Conservation (phyloP, 1,140 invertebrate genomes). For the Coboldia fuscipes region DNA sequence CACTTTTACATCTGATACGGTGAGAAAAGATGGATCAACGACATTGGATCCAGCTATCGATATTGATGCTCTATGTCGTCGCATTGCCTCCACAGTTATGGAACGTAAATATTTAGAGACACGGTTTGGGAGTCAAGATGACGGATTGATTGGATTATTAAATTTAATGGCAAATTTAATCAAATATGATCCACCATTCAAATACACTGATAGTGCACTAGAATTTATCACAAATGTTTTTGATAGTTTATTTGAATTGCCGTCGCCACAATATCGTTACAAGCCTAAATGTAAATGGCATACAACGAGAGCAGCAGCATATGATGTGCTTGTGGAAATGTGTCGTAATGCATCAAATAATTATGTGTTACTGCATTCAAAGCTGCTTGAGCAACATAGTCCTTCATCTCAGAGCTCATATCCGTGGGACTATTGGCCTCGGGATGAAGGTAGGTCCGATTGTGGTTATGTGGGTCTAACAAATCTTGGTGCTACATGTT, state of each 20-base stretch:
- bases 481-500: conserved; percentile 88
- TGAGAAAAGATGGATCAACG: conserved; percentile 38
- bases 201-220: conserved; percentile 54
- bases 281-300: conserved; percentile 86
- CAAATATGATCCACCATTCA: conserved; percentile 72
- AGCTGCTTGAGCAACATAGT: conserved; percentile 65
- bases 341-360: conserved; percentile 67
- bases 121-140: conserved; percentile 63
- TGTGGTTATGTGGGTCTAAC: conserved; percentile 88
- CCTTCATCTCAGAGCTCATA: conserved; percentile 65
- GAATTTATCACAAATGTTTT: conserved; percentile 55
- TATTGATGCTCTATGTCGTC: conserved; percentile 50
- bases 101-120: conserved; percentile 63
- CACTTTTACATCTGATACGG: conserved; percentile 53
- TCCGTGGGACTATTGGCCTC: conserved; percentile 94
- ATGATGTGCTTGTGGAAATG: conserved; percentile 74
- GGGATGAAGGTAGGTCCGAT: conserved; percentile 79
- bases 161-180: conserved; percentile 68
- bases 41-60: conserved; percentile 33
- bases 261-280: conserved; percentile 60
- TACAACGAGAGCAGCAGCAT: conserved; percentile 66
- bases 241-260: conserved; percentile 72
- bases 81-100: conserved; percentile 50
- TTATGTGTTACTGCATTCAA: conserved; percentile 61
- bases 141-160: conserved; percentile 72